Base-by-base conservation (phyloP, 2,797 vertebrate genomes). In the Denticeps clupeoides region DNA sequence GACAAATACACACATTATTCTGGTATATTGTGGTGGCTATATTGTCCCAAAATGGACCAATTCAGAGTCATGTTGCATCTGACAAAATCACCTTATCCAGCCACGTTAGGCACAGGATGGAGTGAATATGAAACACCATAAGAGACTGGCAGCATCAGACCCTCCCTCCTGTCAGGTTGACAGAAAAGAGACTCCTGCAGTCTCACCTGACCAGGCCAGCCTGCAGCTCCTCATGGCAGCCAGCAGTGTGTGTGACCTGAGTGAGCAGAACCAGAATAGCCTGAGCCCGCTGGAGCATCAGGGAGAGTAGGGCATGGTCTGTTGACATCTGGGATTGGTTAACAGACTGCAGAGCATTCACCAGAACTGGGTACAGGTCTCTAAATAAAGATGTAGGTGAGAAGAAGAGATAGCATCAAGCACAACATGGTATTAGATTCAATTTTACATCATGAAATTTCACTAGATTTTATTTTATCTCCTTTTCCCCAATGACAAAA, bases 311-410 rank as follows among this genome's bases (percentile, higher is more conserved):
- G 2, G n/a, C n/a, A n/a, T 58, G 58, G 25, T 64, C 73, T 3
- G 68, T 73, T 3, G 60, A 49, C 19, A 1, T 1, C 46, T 81
- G 68, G n/a, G 70, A 24, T 1, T 60, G 49, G 0, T 84, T 81
- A 12, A 86, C 57, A 0, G 77, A 75, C 80, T 91, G 91, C 42
- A 97, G 52, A 3, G 74, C 69, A 68, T 53, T 85, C 62, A 89
- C 71, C 58, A 99, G 68, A 55, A 90, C 78, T 19, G 90, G 85
- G 64, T 96, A 97, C 16, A 99, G 79, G 57, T 97, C 90, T 72
- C 95, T 99, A 62, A 9, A 37, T 5, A 54, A 33, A 45, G 44
- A 2, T 3, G 49, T 2, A 22, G 4, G 4, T 31, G 2, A 23
- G n/a, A 47, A 3, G 44, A 51, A 52, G 3, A 51, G 3, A 12